A percentile compares a stretch with the other conserved stretches of the same genome.
Evolutionary conservation across 1,140 invertebrate species (phyloP).

Genomic region (Drosophila ercepeae): DNA sequence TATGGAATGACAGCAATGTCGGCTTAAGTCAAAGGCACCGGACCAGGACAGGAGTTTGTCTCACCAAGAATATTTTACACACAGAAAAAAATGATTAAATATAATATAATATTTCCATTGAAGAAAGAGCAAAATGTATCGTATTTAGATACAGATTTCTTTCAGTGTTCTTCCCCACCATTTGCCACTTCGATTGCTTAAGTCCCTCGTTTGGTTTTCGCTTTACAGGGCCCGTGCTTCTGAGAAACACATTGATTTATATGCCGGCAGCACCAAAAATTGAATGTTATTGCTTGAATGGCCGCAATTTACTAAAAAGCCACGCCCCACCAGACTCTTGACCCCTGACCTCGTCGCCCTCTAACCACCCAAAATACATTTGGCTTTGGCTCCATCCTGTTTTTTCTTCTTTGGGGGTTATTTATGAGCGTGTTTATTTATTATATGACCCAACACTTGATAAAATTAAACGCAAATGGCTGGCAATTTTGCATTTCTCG

Average conservation of each 20-base stretch:
- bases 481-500: slow-evolving; percentile 64
- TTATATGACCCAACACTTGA: slow-evolving; percentile 77
- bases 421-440: slow-evolving; percentile 79
- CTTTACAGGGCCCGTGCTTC: neutral
- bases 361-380: neutral
- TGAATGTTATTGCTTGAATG: slow-evolving; percentile 80
- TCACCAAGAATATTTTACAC: neutral
- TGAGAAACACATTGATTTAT: slow-evolving; percentile 64
- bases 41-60: slow-evolving; percentile 3
- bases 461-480: slow-evolving; percentile 78
- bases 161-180: neutral
- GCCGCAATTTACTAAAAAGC: slow-evolving; percentile 79
- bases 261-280: slow-evolving; percentile 71
- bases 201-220: neutral
- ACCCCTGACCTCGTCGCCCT: neutral
- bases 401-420: slow-evolving; percentile 45
- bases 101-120: too few relatives aligned
- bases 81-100: neutral
- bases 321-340: slow-evolving; percentile 9
- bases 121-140: too few relatives aligned
- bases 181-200: neutral
- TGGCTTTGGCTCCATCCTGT: neutral
- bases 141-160: neutral
- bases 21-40: slow-evolving; percentile 67
- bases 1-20: slow-evolving; percentile 72